Percentiles rank a stretch among this genome's conserved stretches.
These are phyloP conservation scores for Latrodectus geometricus DNA, from an alignment of 1,140 invertebrate genomes.

Conservation along the genomic window DNA sequence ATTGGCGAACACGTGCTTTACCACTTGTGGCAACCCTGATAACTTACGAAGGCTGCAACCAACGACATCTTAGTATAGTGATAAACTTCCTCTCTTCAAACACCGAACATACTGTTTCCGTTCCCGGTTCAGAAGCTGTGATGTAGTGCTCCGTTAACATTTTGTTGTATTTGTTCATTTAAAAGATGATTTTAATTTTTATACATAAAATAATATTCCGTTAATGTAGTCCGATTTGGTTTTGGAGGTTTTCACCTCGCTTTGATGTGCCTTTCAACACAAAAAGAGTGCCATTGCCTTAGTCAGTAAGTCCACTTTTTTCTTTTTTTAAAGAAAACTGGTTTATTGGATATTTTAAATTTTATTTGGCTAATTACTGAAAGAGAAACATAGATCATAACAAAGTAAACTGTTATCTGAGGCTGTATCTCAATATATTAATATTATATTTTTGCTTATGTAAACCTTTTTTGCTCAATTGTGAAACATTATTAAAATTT, in stretches of 20 bases:
- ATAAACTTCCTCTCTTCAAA: slow-evolving; percentile 33
- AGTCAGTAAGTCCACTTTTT: not conserved
- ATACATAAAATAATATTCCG: not conserved
- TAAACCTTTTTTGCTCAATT: too few relatives aligned
- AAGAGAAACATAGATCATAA: too few relatives aligned
- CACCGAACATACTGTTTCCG: not conserved
- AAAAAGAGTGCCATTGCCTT: not conserved
- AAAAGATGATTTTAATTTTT: not conserved
- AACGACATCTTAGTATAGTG: slow-evolving; percentile 33
- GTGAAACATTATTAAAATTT: too few relatives aligned
- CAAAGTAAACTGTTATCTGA: too few relatives aligned
- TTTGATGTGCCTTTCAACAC: not conserved
- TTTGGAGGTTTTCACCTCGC: not conserved
- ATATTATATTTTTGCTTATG: too few relatives aligned
- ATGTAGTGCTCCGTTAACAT: not conserved
- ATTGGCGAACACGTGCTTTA: slow-evolving; percentile 48
- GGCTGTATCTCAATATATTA: too few relatives aligned
- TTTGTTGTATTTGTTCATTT: not conserved
- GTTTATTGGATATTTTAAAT: too few relatives aligned
- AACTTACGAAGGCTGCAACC: slow-evolving; percentile 1
- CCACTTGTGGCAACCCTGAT: slow-evolving; percentile 50
- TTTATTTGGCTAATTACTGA: too few relatives aligned
- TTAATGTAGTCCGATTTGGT: not conserved
- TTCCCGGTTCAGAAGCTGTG: not conserved
- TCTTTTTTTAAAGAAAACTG: not conserved